These are phyloP conservation scores for Sebastes itinus DNA, from an alignment of 2,797 vertebrate species.

Conservation along the genomic window DNA sequence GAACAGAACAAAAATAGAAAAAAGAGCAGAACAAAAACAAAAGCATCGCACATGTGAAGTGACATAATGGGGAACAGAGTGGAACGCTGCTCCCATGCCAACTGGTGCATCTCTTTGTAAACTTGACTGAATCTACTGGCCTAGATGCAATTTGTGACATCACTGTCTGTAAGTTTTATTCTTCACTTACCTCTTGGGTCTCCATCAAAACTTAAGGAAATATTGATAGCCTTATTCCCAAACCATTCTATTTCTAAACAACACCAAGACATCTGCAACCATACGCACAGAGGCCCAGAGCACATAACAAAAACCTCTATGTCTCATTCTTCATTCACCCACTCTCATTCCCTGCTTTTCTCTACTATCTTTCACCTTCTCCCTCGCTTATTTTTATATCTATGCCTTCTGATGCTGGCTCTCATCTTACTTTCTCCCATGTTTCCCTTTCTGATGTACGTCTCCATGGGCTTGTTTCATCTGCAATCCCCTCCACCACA, in stretches of 20 bases:
- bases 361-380: neutral
- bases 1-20: neutral
- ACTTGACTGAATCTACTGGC: slow-evolving; percentile 20
- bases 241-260: slow-evolving; percentile 33
- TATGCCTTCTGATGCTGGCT: slow-evolving; percentile 4
- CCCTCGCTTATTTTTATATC: slow-evolving; percentile 8
- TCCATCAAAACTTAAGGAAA: slow-evolving; percentile 30
- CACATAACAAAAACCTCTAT: neutral
- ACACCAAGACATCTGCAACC: slow-evolving; percentile 16
- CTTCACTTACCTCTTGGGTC: slow-evolving; percentile 16
- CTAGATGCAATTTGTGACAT: slow-evolving; percentile 35
- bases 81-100: slow-evolving; percentile 5
- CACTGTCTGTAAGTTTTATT: slow-evolving; percentile 9
- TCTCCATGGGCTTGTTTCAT: slow-evolving; percentile 41
- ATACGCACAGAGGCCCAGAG: slow-evolving; percentile 3
- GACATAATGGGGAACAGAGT: neutral
- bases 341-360: neutral
- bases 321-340: slow-evolving; percentile 22
- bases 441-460: slow-evolving; percentile 15
- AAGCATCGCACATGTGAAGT: neutral
- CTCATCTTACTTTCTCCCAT: slow-evolving; percentile 1
- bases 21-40: slow-evolving; percentile 12
- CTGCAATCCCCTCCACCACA: slow-evolving; percentile 24
- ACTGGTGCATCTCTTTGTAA: neutral
- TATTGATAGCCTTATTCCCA: slow-evolving; percentile 40